Conservation (phyloP, 2,797 vertebrate genomes). For the Microchirus variegatus region DNA sequence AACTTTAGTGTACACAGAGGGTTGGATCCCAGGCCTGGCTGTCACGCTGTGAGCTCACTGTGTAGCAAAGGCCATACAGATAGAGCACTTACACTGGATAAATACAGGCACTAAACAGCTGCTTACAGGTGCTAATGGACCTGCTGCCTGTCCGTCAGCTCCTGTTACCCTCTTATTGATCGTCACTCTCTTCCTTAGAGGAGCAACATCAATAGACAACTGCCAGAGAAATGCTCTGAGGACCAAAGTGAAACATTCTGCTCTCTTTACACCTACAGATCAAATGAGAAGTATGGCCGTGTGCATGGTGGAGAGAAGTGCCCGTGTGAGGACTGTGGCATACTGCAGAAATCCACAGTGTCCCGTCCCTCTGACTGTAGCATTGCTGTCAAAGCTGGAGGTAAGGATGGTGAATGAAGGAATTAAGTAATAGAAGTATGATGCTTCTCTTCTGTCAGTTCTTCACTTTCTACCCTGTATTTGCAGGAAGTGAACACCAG, state of each 20-base stretch:
- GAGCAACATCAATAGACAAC: slow-evolving; percentile 41
- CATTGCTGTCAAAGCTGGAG: slow-evolving; percentile 89
- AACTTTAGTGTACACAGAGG: slow-evolving; percentile 60
- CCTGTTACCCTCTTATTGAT: slow-evolving; percentile 60
- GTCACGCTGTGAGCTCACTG: slow-evolving; percentile 61
- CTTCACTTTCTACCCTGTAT: slow-evolving; percentile 13
- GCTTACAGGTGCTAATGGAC: slow-evolving; percentile 69
- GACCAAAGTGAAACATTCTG: slow-evolving; percentile 35
- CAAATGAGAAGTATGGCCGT: slow-evolving; percentile 87
- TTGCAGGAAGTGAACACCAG: slow-evolving; percentile 89
- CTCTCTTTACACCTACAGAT: slow-evolving; percentile 84
- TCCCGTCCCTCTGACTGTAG: slow-evolving; percentile 85
- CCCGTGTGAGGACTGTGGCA: slow-evolving; percentile 88
- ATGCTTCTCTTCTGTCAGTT: not conserved
- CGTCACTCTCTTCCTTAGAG: slow-evolving; percentile 29
- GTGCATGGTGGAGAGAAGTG: slow-evolving; percentile 85
- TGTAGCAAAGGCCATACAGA: slow-evolving; percentile 61
- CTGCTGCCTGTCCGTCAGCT: slow-evolving; percentile 45
- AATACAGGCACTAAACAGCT: slow-evolving; percentile 56
- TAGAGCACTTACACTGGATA: slow-evolving; percentile 49
- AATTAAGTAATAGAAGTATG: no score
- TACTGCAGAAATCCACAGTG: slow-evolving; percentile 87
- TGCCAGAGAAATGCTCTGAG: slow-evolving; percentile 29
- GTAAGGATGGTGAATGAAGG: slow-evolving; percentile 68
- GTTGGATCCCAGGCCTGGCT: slow-evolving; percentile 61